These are phyloP conservation scores for Neoniphon sammara DNA, from an alignment of 2,797 vertebrate species.

Conservation along the genomic window DNA sequence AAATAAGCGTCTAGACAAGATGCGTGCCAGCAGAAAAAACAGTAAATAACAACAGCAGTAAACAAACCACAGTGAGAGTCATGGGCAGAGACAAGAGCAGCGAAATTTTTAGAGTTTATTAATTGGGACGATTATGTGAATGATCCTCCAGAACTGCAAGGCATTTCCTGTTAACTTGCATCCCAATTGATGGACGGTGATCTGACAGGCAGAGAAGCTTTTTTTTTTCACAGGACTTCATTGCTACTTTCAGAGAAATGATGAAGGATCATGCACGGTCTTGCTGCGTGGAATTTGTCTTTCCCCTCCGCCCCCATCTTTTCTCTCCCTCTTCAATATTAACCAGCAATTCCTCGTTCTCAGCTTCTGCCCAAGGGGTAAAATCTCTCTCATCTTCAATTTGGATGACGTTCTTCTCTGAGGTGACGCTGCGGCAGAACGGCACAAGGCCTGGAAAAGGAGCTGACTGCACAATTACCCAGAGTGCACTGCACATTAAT, in stretches of 20 bases:
- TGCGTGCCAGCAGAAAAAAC: background rate
- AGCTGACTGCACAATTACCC: conserved; percentile 75
- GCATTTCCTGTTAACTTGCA: background rate
- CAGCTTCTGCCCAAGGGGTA: conserved; percentile 45
- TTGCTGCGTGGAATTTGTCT: background rate
- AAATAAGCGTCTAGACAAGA: conserved; percentile 32
- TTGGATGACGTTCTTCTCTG: conserved; percentile 59
- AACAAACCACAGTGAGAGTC: conserved; percentile 25
- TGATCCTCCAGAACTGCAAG: background rate
- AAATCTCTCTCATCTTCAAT: conserved; percentile 65
- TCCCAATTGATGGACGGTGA: conserved; percentile 3
- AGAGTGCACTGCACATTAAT: conserved; percentile 69
- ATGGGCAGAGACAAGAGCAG: conserved; percentile 23
- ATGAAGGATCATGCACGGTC: background rate
- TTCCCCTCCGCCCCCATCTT: background rate
- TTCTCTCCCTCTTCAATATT: conserved; percentile 11
- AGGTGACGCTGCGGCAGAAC: conserved; percentile 63
- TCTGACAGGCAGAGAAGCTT: background rate
- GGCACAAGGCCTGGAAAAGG: conserved; percentile 60
- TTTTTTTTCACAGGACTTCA: conserved; percentile 11
- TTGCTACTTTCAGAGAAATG: background rate
- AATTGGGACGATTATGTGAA: conserved; percentile 13
- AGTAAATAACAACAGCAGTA: conserved; percentile 38
- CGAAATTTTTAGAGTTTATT: background rate
- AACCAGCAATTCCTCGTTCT: conserved; percentile 30